Evolutionary conservation across 2,113 vertebrate genomes (phyloP).

Genomic region (Colossoma macropomum): DNA sequence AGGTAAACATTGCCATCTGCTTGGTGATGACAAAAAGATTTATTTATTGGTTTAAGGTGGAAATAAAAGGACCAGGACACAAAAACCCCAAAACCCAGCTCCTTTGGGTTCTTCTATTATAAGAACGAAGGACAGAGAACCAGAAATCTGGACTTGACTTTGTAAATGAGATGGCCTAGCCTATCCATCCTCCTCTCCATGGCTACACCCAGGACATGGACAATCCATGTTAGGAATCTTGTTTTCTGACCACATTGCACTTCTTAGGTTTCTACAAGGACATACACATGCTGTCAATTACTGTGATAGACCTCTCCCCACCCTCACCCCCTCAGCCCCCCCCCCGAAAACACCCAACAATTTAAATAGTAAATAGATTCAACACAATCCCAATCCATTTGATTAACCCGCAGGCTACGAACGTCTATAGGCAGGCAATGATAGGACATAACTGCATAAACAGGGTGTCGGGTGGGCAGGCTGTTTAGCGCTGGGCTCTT

Average conservation of each 20-base stretch:
- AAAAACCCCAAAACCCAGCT: too few relatives aligned
- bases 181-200: too few relatives aligned
- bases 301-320: not conserved
- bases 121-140: too few relatives aligned
- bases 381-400: slow-evolving; percentile 4
- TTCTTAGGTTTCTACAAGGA: not conserved
- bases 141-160: too few relatives aligned
- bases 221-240: not conserved
- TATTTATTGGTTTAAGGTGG: too few relatives aligned
- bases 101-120: too few relatives aligned
- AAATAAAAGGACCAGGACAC: too few relatives aligned
- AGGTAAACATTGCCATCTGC: too few relatives aligned
- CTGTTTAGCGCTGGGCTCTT: not conserved
- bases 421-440: slow-evolving; percentile 1
- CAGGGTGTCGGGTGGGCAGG: too few relatives aligned
- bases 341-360: not conserved
- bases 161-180: too few relatives aligned
- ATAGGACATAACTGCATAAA: not conserved
- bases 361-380: not conserved
- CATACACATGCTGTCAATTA: slow-evolving; percentile 3
- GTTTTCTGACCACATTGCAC: not conserved
- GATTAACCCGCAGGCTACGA: slow-evolving; percentile 11
- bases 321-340: not conserved
- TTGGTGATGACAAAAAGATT: too few relatives aligned
- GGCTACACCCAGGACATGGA: too few relatives aligned